Evolutionary conservation across 2,113 vertebrate genomes (phyloP), one percentile per base, ranked within the genome.

Genomic region (Prunella fulvescens): DNA sequence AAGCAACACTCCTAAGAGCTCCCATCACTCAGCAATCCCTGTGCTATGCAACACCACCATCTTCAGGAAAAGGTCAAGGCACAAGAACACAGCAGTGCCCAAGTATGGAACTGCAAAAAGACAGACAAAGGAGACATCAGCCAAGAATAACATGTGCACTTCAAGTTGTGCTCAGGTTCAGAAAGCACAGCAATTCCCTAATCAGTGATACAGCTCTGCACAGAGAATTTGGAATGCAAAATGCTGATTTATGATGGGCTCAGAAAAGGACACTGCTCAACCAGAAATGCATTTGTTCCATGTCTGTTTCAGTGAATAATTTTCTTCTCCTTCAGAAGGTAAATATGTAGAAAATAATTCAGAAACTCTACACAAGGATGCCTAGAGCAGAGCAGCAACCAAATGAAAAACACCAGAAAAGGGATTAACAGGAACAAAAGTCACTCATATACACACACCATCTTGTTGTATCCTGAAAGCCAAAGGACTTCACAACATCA

Each of bases 1-100:
- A 88, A 92, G 71, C 76, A 94, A 60, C 40, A 26, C 64, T 71
- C 44, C 17, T 6, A 20, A 53, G 40, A 80, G 79, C 35, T 77
- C 87, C 44, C 22, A 57, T 31, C 67, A 26, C 1, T 2, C 57
- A 85, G 37, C n/a, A 71, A 60, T 10, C 48, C 19, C 88, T 57
- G 47, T 29, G 67, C 82, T 96, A 19, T 67, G 82, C 94, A 97
- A 95, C 88, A 96, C 72, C 80, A 97, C 95, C 95, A 94, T 14
- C 95, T 95, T 90, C 94, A 94, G 95, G 95, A 93, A 81, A 71
- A 48, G 90, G 71, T 83, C 71, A 78, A 92, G 65, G 72, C 72
- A 83, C 7, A 8, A 61, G 29, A 82, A 58, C 31, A 85, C 25
- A 86, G 69, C 67, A 81, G 64, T 17, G 47, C 39, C 58, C 65